A percentile compares a stretch with the other conserved stretches of the same genome.
These are phyloP conservation scores for Caenorhabditis sulstoni DNA, from an alignment of 2,888 invertebrate genomes.

Conservation along the genomic window DNA sequence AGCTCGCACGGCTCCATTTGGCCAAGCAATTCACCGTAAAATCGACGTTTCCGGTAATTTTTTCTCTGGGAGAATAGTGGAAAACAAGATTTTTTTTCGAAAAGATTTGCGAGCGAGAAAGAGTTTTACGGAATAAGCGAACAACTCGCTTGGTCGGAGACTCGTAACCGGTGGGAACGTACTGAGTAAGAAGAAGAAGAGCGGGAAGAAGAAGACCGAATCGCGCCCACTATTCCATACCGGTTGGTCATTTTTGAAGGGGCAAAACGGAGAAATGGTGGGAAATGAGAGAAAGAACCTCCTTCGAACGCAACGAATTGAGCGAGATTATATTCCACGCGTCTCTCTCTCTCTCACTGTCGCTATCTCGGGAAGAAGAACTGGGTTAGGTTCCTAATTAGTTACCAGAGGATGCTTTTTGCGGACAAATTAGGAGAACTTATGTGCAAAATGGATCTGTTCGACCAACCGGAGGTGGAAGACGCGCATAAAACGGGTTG, in stretches of 20 bases:
- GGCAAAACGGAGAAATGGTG: slow-evolving; percentile 6
- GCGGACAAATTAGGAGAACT: slow-evolving; percentile 19
- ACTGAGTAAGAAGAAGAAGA: slow-evolving; percentile 36
- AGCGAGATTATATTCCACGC: too few species aligned
- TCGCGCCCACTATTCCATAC: slow-evolving; percentile 48
- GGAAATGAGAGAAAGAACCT: background rate
- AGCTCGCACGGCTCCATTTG: slow-evolving; percentile 13
- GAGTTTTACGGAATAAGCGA: background rate
- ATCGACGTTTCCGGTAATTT: slow-evolving; percentile 56
- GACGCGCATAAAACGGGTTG: slow-evolving; percentile 40
- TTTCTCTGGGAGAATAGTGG: slow-evolving; percentile 10
- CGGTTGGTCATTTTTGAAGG: slow-evolving; percentile 44
- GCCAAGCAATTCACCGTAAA: slow-evolving; percentile 48
- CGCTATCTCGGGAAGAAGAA: slow-evolving; percentile 12
- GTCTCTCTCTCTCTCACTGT: background rate
- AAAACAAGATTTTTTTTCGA: slow-evolving; percentile 28
- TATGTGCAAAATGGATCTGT: slow-evolving; percentile 35
- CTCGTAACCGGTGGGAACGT: slow-evolving; percentile 51
- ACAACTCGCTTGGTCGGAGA: slow-evolving; percentile 5
- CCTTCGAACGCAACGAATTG: too few species aligned
- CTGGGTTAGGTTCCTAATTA: slow-evolving; percentile 55
- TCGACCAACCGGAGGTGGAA: slow-evolving; percentile 5
- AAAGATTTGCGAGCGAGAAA: slow-evolving; percentile 17
- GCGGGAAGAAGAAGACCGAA: slow-evolving; percentile 5
- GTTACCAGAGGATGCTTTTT: slow-evolving; percentile 34